Evolutionary conservation across 2,888 invertebrate species (phyloP).

Genomic region (Macrophya alboannulata): DNA sequence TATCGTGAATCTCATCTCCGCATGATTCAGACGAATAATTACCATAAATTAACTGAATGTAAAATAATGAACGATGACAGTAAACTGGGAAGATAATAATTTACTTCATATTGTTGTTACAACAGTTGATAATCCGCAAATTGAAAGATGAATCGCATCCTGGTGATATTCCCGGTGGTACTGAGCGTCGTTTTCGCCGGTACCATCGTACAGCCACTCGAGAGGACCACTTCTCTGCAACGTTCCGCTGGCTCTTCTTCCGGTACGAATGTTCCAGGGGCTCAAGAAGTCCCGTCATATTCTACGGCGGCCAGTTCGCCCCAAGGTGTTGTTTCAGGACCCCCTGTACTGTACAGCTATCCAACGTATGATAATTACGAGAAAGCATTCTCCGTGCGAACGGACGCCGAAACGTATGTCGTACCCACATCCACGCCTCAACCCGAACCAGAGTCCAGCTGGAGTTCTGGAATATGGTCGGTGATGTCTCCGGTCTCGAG

Average conservation of each 20-base stretch:
- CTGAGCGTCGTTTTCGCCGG: slow-evolving; percentile 58
- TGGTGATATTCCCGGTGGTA: slow-evolving; percentile 58
- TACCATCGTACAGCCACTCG: slow-evolving; percentile 56
- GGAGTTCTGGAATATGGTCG: slow-evolving; percentile 61
- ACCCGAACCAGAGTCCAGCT: slow-evolving; percentile 49
- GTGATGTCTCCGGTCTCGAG: slow-evolving; percentile 66
- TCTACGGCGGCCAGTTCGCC: background rate
- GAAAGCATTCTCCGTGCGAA: slow-evolving; percentile 64
- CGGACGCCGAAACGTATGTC: slow-evolving; percentile 68
- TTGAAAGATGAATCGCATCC: slow-evolving; percentile 60
- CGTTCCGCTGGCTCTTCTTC: slow-evolving; percentile 35
- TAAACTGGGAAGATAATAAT: background rate
- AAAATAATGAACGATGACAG: background rate
- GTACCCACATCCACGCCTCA: slow-evolving; percentile 56
- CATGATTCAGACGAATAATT: background rate
- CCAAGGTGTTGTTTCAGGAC: background rate
- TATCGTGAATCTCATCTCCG: too few relatives aligned
- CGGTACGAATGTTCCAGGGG: slow-evolving; percentile 3
- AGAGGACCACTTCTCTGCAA: slow-evolving; percentile 47
- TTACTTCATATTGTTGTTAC: background rate
- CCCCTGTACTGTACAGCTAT: slow-evolving; percentile 59
- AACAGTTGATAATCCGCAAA: background rate
- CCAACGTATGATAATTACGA: slow-evolving; percentile 67
- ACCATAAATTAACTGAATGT: background rate
- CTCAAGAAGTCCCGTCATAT: slow-evolving; percentile 40